Conservation (phyloP, 1,140 invertebrate genomes). For the Zaprionus camerounensis region DNA sequence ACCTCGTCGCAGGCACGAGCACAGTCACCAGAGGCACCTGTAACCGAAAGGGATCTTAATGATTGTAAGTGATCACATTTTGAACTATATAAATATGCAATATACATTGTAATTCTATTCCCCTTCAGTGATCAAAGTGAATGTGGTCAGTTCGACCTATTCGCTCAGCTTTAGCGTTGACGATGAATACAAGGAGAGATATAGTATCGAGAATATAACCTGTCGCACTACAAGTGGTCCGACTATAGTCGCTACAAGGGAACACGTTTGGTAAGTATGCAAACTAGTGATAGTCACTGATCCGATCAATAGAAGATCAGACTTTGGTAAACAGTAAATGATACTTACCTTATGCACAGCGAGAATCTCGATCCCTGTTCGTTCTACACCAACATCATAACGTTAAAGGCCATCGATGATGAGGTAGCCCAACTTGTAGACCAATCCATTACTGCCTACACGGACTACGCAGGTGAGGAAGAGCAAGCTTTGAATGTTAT, state of each 20-base stretch:
- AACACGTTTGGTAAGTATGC: constrained; percentile 52
- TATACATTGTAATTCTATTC: not conserved
- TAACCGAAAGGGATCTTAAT: constrained; percentile 28
- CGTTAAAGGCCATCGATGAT: constrained; percentile 26
- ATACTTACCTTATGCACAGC: constrained; percentile 24
- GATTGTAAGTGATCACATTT: constrained; percentile 12
- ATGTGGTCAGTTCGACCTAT: constrained; percentile 45
- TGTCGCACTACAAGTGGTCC: constrained; percentile 42
- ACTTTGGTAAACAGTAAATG: not conserved
- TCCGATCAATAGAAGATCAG: not conserved
- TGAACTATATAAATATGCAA: not conserved
- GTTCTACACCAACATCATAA: constrained; percentile 49
- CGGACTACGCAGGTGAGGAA: constrained; percentile 63
- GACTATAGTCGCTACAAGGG: constrained; percentile 31
- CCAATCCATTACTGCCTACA: constrained; percentile 47
- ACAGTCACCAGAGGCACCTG: constrained; percentile 4
- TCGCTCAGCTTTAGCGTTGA: constrained; percentile 53
- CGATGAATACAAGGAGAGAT: constrained; percentile 48
- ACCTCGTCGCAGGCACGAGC: constrained; percentile 37
- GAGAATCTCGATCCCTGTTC: constrained; percentile 69
- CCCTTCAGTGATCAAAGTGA: constrained; percentile 38
- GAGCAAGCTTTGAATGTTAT: not conserved
- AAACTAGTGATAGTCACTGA: not conserved
- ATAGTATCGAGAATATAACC: constrained; percentile 48
- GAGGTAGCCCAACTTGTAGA: constrained; percentile 11